phyloP scores from a whole-genome alignment of 2,888 invertebrate genomes.

The Liopterus haemorrhoidalis region DNA sequence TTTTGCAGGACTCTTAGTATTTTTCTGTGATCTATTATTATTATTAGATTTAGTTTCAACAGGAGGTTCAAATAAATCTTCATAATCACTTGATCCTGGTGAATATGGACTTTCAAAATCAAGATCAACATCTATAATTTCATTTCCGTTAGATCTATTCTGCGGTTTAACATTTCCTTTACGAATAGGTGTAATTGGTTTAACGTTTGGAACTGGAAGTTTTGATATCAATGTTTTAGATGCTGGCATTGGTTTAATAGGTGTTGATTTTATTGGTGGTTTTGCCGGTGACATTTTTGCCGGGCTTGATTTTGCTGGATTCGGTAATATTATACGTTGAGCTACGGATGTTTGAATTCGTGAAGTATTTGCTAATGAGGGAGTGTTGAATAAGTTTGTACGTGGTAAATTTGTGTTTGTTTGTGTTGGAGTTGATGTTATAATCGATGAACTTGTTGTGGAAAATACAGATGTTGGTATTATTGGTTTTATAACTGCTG shows the following conservation, averaged over 20 bases:
- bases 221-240: slow-evolving; percentile 40
- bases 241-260: slow-evolving; percentile 54
- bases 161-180: slow-evolving; percentile 26
- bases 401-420: slow-evolving; percentile 37
- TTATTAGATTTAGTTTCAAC: slow-evolving; percentile 37
- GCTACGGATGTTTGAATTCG: slow-evolving; percentile 38
- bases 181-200: slow-evolving; percentile 27
- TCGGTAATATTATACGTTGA: slow-evolving; percentile 50
- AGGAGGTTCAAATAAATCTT: slow-evolving; percentile 80
- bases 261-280: slow-evolving; percentile 54
- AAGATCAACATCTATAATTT: slow-evolving; percentile 54
- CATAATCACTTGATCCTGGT: slow-evolving; percentile 82
- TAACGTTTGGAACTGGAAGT: slow-evolving; percentile 39
- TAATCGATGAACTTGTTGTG: slow-evolving; percentile 39
- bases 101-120: slow-evolving; percentile 83
- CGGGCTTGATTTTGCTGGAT: slow-evolving; percentile 47
- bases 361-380: slow-evolving; percentile 34
- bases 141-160: slow-evolving; percentile 42
- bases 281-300: slow-evolving; percentile 47
- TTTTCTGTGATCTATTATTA: slow-evolving; percentile 31
- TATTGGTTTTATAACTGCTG: slow-evolving; percentile 39
- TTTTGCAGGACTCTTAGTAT: slow-evolving; percentile 36
- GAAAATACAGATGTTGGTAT: slow-evolving; percentile 41
- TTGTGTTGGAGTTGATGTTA: slow-evolving; percentile 41
- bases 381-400: slow-evolving; percentile 42